Conservation (phyloP, 2,797 vertebrate species). For the Myiothlypis coronata region DNA sequence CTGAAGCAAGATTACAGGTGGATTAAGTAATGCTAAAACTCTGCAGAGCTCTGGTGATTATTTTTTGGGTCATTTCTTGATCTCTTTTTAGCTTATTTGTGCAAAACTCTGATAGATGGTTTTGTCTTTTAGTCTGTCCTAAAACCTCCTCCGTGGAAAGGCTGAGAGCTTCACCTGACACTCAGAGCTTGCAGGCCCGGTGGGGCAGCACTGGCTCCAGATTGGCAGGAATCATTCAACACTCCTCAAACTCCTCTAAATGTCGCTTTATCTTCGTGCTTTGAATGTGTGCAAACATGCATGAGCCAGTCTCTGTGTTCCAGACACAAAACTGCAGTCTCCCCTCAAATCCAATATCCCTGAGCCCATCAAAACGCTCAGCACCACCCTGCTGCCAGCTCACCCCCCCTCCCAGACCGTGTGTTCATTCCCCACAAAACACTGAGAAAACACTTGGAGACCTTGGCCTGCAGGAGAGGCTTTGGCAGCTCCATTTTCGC, state of each 20-base stretch:
- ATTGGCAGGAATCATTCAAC: background rate
- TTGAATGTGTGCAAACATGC: background rate
- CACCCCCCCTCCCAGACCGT: background rate
- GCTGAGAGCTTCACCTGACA: background rate
- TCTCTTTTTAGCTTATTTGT: background rate
- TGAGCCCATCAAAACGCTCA: background rate
- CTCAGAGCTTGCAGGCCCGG: fast-evolving
- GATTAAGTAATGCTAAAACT: background rate
- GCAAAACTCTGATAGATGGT: background rate
- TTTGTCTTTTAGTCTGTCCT: background rate
- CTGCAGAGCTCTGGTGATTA: background rate
- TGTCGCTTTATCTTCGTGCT: background rate
- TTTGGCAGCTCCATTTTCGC: background rate
- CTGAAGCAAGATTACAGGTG: background rate
- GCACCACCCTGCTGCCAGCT: background rate
- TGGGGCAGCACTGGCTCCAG: background rate
- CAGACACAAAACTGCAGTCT: background rate
- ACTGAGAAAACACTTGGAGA: background rate
- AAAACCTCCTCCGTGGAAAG: background rate
- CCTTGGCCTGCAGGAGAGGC: background rate
- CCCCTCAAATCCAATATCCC: background rate
- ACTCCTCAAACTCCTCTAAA: background rate
- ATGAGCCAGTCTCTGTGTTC: background rate
- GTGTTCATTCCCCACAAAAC: background rate
- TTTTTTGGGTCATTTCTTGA: background rate